A percentile compares a stretch with the other conserved stretches of the same genome.
phyloP scores from a whole-genome alignment of 2,113 vertebrate species.

The Sturnira hondurensis region DNA sequence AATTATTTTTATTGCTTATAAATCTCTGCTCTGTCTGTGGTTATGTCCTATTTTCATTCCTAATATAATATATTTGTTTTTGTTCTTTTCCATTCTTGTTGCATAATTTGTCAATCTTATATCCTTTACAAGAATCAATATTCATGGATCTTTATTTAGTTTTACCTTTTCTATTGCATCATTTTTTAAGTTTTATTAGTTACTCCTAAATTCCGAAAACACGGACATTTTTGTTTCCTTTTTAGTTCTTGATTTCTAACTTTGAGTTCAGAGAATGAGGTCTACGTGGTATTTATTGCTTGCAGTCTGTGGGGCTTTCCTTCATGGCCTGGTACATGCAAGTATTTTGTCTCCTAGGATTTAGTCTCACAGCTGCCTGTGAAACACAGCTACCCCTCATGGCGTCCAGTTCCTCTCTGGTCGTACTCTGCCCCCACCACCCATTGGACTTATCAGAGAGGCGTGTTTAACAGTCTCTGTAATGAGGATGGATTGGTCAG shows the following conservation, averaged over 20 bases:
- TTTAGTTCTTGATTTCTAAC: neutral
- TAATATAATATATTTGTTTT: neutral
- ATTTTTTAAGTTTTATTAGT: neutral
- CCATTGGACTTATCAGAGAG: neutral
- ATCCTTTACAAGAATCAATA: neutral
- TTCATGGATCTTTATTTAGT: neutral
- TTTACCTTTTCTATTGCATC: neutral
- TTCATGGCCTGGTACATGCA: neutral
- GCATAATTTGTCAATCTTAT: neutral
- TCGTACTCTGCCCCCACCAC: neutral
- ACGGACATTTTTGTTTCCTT: neutral
- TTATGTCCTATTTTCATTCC: neutral
- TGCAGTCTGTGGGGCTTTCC: neutral
- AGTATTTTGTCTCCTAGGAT: neutral
- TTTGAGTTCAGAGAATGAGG: neutral
- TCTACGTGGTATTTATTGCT: neutral
- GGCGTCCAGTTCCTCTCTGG: neutral
- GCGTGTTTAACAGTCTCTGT: neutral
- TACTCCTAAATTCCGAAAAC: neutral
- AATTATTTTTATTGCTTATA: neutral
- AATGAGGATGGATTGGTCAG: neutral
- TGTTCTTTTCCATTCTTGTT: neutral
- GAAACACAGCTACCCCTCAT: neutral
- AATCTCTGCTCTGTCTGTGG: neutral
- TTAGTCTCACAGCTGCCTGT: neutral